Evolutionary conservation across 2,113 vertebrate species (phyloP).

Genomic region (Mastomys coucha): DNA sequence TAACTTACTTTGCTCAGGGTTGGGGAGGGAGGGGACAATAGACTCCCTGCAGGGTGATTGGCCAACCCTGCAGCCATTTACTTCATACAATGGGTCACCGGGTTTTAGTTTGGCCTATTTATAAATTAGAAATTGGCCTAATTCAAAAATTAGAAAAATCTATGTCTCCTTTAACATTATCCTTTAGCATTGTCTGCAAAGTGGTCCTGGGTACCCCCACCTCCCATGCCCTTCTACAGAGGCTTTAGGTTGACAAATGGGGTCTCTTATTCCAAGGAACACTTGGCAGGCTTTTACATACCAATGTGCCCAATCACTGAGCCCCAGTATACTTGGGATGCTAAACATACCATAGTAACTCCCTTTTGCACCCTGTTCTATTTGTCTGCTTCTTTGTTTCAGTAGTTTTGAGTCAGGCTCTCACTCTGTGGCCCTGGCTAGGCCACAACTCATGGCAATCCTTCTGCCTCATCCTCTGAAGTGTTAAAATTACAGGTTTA

Average conservation of each 20-base stretch:
- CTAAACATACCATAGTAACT: background rate
- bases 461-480: background rate
- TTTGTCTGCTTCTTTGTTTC: background rate
- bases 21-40: background rate
- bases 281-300: slow-evolving; percentile 13
- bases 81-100: slow-evolving; percentile 73
- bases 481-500: background rate
- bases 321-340: background rate
- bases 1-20: slow-evolving; percentile 37
- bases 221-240: background rate
- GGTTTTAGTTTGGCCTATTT: slow-evolving; percentile 62
- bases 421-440: background rate
- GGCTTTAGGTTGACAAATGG: slow-evolving; percentile 5
- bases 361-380: background rate
- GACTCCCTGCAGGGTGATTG: slow-evolving; percentile 63
- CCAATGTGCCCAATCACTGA: background rate
- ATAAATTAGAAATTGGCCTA: slow-evolving; percentile 17
- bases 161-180: slow-evolving; percentile 39
- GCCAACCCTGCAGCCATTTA: slow-evolving; percentile 61
- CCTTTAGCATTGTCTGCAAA: background rate
- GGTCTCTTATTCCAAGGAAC: slow-evolving; percentile 30
- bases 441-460: background rate
- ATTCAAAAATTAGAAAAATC: slow-evolving; percentile 53
- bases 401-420: background rate
- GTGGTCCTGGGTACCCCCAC: background rate